Percentiles rank a stretch among this genome's conserved stretches.
Evolutionary conservation across 1,140 invertebrate species (phyloP).

Genomic region (Zeugodacus cucurbitae): DNA sequence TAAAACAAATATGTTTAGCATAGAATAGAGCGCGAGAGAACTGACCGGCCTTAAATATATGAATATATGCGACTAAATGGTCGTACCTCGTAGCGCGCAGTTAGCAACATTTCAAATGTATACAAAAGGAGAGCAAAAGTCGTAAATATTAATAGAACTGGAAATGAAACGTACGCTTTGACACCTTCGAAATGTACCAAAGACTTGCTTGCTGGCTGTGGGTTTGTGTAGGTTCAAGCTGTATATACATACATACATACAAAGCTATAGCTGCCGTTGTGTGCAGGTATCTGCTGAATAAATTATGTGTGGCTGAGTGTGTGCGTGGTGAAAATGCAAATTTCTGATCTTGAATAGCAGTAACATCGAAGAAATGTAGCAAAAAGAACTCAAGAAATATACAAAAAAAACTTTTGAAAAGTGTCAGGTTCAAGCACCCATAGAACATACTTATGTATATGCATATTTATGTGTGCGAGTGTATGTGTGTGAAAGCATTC

Average conservation of each 20-base stretch:
- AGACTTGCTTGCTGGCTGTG: not conserved
- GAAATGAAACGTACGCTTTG: not conserved
- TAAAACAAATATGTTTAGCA: not conserved
- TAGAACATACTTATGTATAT: not conserved
- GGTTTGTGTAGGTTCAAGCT: not conserved
- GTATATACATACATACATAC: not conserved
- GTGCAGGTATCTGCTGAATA: not conserved
- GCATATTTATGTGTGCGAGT: not conserved
- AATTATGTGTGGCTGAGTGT: not conserved
- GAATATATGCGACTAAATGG: not conserved
- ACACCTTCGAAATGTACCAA: not conserved
- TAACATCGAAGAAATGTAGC: not conserved
- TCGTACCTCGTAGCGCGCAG: not conserved
- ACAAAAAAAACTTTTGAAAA: not conserved
- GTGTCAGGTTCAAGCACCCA: not conserved
- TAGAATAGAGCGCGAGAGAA: not conserved
- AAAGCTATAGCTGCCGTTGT: not conserved
- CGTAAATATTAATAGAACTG: constrained; percentile 24
- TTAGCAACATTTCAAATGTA: not conserved
- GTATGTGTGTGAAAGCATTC: not conserved
- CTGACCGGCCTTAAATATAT: not conserved
- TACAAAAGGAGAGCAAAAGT: not conserved
- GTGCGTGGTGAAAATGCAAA: constrained; percentile 15
- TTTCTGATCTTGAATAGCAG: not conserved
- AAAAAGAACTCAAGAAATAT: not conserved